Conservation (phyloP, 1,140 invertebrate genomes). For the Saccostrea glomerata region DNA sequence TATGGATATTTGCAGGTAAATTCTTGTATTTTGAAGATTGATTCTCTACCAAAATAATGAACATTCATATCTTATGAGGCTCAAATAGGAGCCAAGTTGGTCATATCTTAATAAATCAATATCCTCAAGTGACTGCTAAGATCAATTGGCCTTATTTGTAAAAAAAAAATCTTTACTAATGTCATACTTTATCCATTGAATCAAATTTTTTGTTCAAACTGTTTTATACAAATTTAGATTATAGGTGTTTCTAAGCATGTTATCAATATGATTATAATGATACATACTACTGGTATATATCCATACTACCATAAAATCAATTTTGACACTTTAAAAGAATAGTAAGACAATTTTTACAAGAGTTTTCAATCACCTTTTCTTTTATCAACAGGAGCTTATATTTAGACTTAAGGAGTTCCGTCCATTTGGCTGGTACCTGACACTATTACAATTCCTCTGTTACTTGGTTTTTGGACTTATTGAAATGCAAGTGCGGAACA, state of each 20-base stretch:
- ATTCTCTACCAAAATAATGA: too few relatives aligned
- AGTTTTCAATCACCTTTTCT: neutral
- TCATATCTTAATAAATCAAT: too few relatives aligned
- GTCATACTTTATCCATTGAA: too few relatives aligned
- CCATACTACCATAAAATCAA: neutral
- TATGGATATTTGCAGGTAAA: constrained; percentile 93
- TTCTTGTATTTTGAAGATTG: neutral
- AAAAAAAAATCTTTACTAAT: too few relatives aligned
- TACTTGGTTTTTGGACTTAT: constrained; percentile 90
- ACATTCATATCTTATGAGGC: too few relatives aligned
- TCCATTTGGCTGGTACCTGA: constrained; percentile 94
- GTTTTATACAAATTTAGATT: too few relatives aligned
- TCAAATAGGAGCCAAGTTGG: too few relatives aligned
- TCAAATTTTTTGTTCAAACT: too few relatives aligned
- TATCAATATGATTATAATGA: too few relatives aligned
- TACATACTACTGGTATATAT: neutral
- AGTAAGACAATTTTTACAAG: neutral
- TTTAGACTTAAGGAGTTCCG: constrained; percentile 93
- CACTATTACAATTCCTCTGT: constrained; percentile 93
- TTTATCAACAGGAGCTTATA: constrained; percentile 87
- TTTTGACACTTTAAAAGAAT: neutral
- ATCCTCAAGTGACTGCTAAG: neutral
- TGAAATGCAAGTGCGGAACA: constrained; percentile 85
- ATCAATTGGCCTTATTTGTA: too few relatives aligned
- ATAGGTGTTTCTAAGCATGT: too few relatives aligned